Base-by-base conservation (phyloP, 2,888 invertebrate species). In the Epinotia ramella region DNA sequence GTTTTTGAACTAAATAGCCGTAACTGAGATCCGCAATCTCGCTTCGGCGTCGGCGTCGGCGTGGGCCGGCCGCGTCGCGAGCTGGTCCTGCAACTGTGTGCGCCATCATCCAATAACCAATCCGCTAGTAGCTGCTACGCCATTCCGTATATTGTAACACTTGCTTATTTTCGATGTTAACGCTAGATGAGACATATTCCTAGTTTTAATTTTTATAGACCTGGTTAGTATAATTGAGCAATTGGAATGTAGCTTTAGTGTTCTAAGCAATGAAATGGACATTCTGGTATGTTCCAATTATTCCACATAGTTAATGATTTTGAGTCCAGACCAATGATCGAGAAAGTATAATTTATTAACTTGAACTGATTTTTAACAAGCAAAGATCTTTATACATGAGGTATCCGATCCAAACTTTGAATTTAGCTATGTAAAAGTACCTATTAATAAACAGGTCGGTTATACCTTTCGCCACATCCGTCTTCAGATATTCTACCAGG, bases 1-100 rank as follows among this genome's bases (percentile, higher is more conserved):
- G 46, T 82, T 82, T 83, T 82, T 73, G 57, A 77, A 77, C 71
- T 79, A 76, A 77, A 81, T 83, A 83, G 82, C 81, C 82, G 79
- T 62, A 33, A 62, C 13, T 81, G 80, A 73, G 18, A 49, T 66
- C 60, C 18, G 66, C 60, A 49, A 66, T 9, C 24, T 53, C 20
- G 2, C 63, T 16, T 11, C 20, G 2, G 44, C 33, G 69, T 2
- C 12, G 57, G 40, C 33, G 69, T 2, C 12, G 57, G 40, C 28
- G 33, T 9, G 9, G 13, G 44, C 46, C 16, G 46, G 20, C 24
- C 28, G 18, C 73, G 59, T n/a, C 56, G 24, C 28, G 60, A 24
- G 62, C 28, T 63, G 18, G 44, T 49, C 16, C 5, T 44, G 12
- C 33, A 63, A 33, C 40, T 44, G 6, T 49, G n/a, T 53, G 53